phyloP scores from a whole-genome alignment of 1,140 invertebrate species.

The Leptopilina boulardi region DNA sequence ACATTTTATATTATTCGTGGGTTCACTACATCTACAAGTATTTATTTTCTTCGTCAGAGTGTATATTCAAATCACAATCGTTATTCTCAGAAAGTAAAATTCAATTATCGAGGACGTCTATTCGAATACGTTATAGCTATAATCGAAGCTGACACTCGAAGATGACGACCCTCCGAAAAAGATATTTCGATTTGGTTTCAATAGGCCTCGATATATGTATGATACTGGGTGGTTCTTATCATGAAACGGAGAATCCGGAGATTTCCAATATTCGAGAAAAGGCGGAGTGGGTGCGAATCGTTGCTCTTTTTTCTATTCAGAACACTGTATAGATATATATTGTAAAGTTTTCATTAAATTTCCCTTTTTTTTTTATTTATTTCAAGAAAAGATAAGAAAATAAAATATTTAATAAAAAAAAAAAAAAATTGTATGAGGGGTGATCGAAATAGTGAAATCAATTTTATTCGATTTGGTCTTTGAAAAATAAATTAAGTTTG shows the following conservation, averaged over 20 bases:
- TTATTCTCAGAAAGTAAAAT: background rate
- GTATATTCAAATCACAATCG: background rate
- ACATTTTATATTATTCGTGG: too few relatives aligned
- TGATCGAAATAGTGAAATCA: too few relatives aligned
- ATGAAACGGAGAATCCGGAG: background rate
- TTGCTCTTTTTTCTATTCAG: constrained; percentile 15
- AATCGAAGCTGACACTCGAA: constrained; percentile 29
- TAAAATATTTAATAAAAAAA: too few relatives aligned
- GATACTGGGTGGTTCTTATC: background rate
- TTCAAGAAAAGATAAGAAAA: too few relatives aligned
- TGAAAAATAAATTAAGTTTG: too few relatives aligned
- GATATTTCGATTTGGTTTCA: constrained; percentile 5
- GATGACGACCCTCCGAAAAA: background rate
- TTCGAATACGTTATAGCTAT: background rate
- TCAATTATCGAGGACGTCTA: background rate
- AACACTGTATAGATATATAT: background rate
- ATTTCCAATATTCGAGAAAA: constrained; percentile 23
- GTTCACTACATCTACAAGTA: background rate
- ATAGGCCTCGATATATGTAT: constrained; percentile 28
- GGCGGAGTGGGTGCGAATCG: constrained; percentile 15
- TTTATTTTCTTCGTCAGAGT: background rate
- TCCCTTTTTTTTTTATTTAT: too few relatives aligned
- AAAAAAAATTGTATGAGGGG: too few relatives aligned
- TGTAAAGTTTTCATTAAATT: too few relatives aligned
- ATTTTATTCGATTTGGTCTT: too few relatives aligned